Conservation (phyloP, 1,140 invertebrate species). For the Lithobius niger region DNA sequence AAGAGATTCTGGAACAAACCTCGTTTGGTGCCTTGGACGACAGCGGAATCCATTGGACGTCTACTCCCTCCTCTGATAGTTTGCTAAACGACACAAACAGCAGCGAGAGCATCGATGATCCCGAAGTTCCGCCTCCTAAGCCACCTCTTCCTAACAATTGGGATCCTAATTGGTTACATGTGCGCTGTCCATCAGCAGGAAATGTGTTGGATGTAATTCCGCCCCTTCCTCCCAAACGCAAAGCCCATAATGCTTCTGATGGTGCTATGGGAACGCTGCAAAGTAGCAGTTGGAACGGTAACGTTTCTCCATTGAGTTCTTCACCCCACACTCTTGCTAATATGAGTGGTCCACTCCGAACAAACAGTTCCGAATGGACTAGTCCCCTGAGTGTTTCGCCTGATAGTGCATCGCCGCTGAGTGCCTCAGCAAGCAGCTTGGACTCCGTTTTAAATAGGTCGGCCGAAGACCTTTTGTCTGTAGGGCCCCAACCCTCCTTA, state of each 20-base stretch:
- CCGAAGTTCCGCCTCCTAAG: conserved; percentile 63
- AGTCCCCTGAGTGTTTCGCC: conserved; percentile 15
- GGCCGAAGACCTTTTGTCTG: conserved; percentile 42
- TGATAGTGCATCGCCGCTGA: conserved; percentile 15
- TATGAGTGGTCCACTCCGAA: conserved; percentile 8
- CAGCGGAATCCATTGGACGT: neutral
- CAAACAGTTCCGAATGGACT: conserved; percentile 13
- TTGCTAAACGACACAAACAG: neutral
- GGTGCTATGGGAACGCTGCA: neutral
- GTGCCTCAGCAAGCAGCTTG: conserved; percentile 53
- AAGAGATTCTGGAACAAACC: conserved; percentile 32
- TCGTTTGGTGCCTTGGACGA: conserved; percentile 2
- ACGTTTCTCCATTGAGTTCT: neutral
- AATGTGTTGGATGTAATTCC: conserved; percentile 2
- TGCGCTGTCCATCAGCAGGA: neutral
- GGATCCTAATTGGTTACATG: conserved; percentile 21
- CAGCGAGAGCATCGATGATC: conserved; percentile 3
- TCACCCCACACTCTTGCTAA: neutral
- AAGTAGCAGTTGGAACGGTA: neutral
- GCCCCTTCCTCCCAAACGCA: conserved; percentile 5
- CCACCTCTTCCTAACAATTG: conserved; percentile 64
- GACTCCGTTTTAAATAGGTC: conserved; percentile 72
- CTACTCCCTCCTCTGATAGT: neutral
- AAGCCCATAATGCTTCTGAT: neutral
- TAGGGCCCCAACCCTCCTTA: neutral